Evolutionary conservation across 2,113 vertebrate species (phyloP).

Genomic region (Gobiocypris rarus): DNA sequence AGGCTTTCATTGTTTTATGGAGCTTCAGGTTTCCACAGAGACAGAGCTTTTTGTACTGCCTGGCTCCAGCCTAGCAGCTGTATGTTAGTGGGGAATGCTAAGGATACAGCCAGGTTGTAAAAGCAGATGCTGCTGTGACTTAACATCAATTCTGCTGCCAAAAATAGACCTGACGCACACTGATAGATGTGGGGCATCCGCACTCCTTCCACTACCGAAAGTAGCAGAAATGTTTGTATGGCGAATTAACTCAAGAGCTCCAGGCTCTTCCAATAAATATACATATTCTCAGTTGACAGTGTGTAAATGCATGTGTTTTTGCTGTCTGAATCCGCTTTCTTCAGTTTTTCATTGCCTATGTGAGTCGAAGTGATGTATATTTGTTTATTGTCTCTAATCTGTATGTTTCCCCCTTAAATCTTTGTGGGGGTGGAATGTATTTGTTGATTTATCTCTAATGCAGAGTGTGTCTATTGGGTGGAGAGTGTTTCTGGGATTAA

Average conservation of each 20-base stretch:
- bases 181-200: constrained; percentile 35
- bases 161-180: constrained; percentile 62
- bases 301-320: too few relatives aligned
- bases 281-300: too few relatives aligned
- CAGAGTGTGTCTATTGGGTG: constrained; percentile 11
- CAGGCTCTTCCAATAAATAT: too few relatives aligned
- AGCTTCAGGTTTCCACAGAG: constrained; percentile 1
- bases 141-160: constrained; percentile 46
- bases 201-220: neutral
- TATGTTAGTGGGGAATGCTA: constrained; percentile 27
- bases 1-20: neutral
- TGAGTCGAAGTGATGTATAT: neutral
- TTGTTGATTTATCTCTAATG: constrained; percentile 28
- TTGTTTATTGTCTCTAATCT: neutral
- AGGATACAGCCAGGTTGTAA: constrained; percentile 40
- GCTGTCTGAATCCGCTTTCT: neutral
- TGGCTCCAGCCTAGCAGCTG: constrained; percentile 10
- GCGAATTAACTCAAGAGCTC: too few relatives aligned
- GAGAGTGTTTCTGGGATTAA: constrained; percentile 50
- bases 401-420: neutral
- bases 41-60: constrained; percentile 13
- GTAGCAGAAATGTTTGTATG: neutral
- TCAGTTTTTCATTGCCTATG: neutral
- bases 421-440: constrained; percentile 26
- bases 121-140: constrained; percentile 26